These are phyloP conservation scores for Hyperoplus lanceolatus DNA, from an alignment of 2,797 vertebrate genomes.

Conservation along the genomic window DNA sequence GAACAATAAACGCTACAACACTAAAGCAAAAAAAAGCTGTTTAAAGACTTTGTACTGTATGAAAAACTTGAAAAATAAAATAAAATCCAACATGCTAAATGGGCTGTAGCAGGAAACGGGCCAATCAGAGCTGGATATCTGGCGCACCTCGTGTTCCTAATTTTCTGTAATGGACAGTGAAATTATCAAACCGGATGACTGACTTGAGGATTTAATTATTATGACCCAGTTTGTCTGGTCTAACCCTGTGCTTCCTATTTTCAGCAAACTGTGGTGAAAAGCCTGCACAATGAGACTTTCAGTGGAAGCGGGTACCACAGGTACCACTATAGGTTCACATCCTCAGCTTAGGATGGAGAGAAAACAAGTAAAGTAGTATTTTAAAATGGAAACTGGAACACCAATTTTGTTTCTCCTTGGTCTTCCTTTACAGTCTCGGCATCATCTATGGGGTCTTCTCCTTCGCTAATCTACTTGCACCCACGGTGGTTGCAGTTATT, in stretches of 20 bases:
- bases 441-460: slow-evolving; percentile 91
- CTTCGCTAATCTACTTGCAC: slow-evolving; percentile 85
- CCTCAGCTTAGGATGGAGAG: neutral
- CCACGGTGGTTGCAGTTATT: slow-evolving; percentile 80
- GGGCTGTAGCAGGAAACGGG: neutral
- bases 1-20: neutral
- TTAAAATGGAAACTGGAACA: neutral
- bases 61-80: neutral
- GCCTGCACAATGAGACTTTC: slow-evolving; percentile 82
- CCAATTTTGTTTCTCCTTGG: neutral
- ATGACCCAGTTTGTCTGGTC: neutral
- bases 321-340: slow-evolving; percentile 56
- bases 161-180: slow-evolving; percentile 66
- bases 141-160: slow-evolving; percentile 82
- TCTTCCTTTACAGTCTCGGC: slow-evolving; percentile 81
- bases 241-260: slow-evolving; percentile 17
- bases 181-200: slow-evolving; percentile 57
- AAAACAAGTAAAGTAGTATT: neutral
- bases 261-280: slow-evolving; percentile 89
- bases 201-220: slow-evolving; percentile 22
- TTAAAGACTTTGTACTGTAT: neutral
- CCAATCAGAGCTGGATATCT: slow-evolving; percentile 53
- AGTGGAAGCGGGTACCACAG: slow-evolving; percentile 88
- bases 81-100: neutral
- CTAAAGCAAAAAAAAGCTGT: too few species aligned